phyloP scores from a whole-genome alignment of 2,797 vertebrate genomes.

The Sebastes itinus region DNA sequence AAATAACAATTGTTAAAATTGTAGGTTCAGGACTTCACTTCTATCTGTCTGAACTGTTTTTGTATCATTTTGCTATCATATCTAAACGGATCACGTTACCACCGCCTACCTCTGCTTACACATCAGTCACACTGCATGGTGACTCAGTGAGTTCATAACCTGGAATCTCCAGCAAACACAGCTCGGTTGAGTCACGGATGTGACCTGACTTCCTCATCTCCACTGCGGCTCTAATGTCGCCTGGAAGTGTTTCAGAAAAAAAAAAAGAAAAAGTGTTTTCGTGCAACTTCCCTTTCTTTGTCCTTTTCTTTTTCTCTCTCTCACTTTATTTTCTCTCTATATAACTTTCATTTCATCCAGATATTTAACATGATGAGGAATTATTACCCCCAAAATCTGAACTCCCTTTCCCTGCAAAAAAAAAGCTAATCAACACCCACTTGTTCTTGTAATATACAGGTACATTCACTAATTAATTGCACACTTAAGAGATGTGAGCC shows the following conservation, averaged over 20 bases:
- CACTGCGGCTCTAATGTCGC: not conserved
- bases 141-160: conserved; percentile 33
- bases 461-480: not conserved
- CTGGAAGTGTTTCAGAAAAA: not conserved
- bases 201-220: not conserved
- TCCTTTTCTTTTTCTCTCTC: not conserved
- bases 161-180: not conserved
- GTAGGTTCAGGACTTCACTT: not conserved
- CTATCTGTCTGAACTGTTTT: not conserved
- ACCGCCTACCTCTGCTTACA: not conserved
- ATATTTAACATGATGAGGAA: not conserved
- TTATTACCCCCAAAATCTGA: not conserved
- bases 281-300: not conserved
- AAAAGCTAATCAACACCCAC: not conserved
- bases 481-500: not conserved
- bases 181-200: not conserved
- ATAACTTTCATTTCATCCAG: not conserved
- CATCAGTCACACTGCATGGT: conserved; percentile 1
- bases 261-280: not conserved
- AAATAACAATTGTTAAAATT: not conserved
- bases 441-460: not conserved
- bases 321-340: not conserved
- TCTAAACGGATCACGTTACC: not conserved
- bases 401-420: not conserved
- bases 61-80: not conserved